Conservation (phyloP, 2,113 vertebrate species). For the Malurus alboscapulatus region DNA sequence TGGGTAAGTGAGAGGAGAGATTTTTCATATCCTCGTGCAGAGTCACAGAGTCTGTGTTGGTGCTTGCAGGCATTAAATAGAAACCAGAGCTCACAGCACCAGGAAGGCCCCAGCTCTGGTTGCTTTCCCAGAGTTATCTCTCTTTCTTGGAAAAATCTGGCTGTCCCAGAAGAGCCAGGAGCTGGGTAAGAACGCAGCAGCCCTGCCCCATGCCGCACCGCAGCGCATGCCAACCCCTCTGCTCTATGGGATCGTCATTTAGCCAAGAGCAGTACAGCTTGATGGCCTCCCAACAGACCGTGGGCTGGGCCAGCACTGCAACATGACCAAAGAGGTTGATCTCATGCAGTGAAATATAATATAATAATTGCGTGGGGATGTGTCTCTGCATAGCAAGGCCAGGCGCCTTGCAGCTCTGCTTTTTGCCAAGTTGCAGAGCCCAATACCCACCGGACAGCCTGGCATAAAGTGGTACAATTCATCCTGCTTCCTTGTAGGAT, state of each 20-base stretch:
- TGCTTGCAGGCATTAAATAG: not conserved
- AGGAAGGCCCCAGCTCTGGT: not conserved
- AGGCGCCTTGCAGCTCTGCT: not conserved
- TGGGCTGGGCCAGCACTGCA: not conserved
- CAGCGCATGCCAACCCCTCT: rapidly evolving
- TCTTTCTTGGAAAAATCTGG: not conserved
- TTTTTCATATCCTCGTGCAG: not conserved
- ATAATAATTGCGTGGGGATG: not conserved
- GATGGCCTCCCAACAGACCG: not conserved
- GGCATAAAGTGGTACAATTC: not conserved
- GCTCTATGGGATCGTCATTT: not conserved
- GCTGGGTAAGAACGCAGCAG: not conserved
- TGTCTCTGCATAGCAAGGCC: not conserved
- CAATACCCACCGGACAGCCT: not conserved
- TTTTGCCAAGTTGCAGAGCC: not conserved
- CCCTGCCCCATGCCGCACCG: rapidly evolving
- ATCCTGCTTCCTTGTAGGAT: not conserved
- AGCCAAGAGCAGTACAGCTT: not conserved
- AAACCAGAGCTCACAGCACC: not conserved
- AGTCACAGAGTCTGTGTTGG: not conserved
- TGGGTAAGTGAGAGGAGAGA: not conserved
- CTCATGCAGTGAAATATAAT: not conserved
- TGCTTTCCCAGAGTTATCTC: not conserved
- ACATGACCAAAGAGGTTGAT: not conserved
- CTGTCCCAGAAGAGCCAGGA: not conserved